Base-by-base conservation (phyloP, 1,140 invertebrate genomes). In the Centruroides vittatus region DNA sequence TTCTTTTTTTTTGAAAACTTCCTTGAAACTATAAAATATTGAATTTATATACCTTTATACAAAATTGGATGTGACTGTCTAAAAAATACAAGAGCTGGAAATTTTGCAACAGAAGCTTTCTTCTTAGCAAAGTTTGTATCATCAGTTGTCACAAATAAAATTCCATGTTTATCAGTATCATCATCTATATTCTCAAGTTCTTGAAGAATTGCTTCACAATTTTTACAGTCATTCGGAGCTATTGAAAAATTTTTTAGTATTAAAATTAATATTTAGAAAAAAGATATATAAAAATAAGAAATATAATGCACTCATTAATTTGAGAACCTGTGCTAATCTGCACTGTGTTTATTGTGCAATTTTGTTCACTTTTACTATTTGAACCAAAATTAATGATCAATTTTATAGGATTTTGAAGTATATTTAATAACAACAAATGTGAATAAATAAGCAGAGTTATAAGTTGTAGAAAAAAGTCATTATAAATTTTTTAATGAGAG, bases 151-250 rank as follows among this genome's bases (percentile, higher is more conserved):
- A 71, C 89, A 73, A 95, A 93, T 60, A 93, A 86, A 63, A 94
- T 93, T 56, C 90, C 91, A 64, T 86, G 88, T 76, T 93, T 89
- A 71, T 93, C 92, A 4, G 93, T 74, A 72, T 94, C 90, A 73
- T 94, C 91, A 69, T 95, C 92, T 66, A 94, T 91, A 66, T 90
- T 90, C 72, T 95, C 91, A 52, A 95, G 74, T 71, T 91, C 88
- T 23, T 67, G 55, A 59, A 69, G 50, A 51, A 69, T 69, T 11
- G 57, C n/a, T 34, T 61, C 61, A 62, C 70, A 70, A n/a, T 69
- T 67, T 59, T 57, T 60, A 56, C 70, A 70, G 35, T 61, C 58
- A 61, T 69, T 61, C 4, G 70, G 70, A 58, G 70, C 70, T 69
- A 41, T 34, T 57, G 61, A 5, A 46, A 47, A 55, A 41, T 10